Conservation (phyloP, 2,888 invertebrate genomes). For the Drosophila paramelanica region DNA sequence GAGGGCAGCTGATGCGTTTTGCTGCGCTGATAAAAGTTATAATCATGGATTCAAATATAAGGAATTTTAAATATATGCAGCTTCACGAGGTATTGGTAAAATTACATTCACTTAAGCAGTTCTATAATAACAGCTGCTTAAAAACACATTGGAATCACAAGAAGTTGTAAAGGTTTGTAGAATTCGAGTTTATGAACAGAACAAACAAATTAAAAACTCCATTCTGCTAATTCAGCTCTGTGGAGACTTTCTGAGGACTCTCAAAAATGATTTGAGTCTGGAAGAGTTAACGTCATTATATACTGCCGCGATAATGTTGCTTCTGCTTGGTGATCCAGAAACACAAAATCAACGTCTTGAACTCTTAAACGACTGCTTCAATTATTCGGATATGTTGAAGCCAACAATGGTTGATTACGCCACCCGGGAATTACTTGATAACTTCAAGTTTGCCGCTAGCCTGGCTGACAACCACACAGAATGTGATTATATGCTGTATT, state of each 20-base stretch:
- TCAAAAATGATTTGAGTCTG: constrained; percentile 42
- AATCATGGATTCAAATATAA: constrained; percentile 30
- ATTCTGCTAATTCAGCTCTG: constrained; percentile 32
- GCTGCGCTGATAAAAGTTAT: neutral
- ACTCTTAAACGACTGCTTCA: constrained; percentile 57
- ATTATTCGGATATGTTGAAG: constrained; percentile 62
- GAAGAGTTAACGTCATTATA: constrained; percentile 54
- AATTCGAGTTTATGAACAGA: neutral
- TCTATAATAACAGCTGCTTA: constrained; percentile 12
- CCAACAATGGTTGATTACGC: constrained; percentile 68
- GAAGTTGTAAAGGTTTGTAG: constrained; percentile 27
- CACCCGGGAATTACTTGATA: constrained; percentile 40
- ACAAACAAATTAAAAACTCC: neutral
- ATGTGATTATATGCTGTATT: constrained; percentile 48
- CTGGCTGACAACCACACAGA: constrained; percentile 28
- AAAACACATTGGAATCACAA: neutral
- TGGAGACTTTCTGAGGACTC: constrained; percentile 18
- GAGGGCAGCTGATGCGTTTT: constrained; percentile 7
- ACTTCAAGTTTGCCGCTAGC: constrained; percentile 25
- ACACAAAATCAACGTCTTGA: constrained; percentile 38
- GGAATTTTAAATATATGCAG: constrained; percentile 37
- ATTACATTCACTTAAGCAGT: constrained; percentile 27
- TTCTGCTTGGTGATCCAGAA: constrained; percentile 27
- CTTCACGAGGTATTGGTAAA: constrained; percentile 31
- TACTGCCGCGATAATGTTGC: constrained; percentile 38